Evolutionary conservation across 1,140 invertebrate species (phyloP), one percentile per base, ranked within the genome.

Genomic region (Zaprionus camerounensis): DNA sequence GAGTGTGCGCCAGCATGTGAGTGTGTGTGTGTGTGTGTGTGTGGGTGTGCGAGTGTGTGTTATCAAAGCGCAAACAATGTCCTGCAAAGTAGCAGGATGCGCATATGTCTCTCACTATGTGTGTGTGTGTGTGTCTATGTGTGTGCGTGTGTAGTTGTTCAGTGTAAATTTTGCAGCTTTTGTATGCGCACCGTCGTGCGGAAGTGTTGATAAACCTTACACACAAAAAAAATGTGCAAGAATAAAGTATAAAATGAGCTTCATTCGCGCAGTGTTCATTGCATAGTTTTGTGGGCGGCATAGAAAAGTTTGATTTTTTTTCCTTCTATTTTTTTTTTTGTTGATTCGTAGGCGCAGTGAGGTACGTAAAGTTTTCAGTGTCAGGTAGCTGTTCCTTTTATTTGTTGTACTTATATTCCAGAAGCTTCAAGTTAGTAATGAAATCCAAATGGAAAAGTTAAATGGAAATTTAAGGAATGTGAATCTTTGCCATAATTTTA

Each of bases 11-110:
- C 13, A 20, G 20, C 20, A 20, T 20, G 1, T 20, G 20, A 51
- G 31, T 61, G 31, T n/a, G n/a, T n/a, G n/a, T n/a, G n/a, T n/a
- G n/a, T n/a, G n/a, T 63, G 36, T 65, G 24, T 44, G 26, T 71
- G 41, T 62, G 22, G 61, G 55, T 44, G 38, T 69, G 58, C 68
- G 44, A 49, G 41, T 82, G 70, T 76, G 71, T 80, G 80, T 87
- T 87, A 87, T 87, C 84, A 84, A 88, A 87, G 84, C 66, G 78
- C 84, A 87, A 87, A 87, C 84, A 87, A 87, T 87, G 84, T 87
- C 84, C 84, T 87, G 84, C 84, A 87, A 87, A 87, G 84, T 88
- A 87, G 84, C 84, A 87, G 84, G 84, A 87, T 87, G 58, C 55
- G 73, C 73, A 67, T 74, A 81, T 80, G 83, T 67, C 71, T 69